These are phyloP conservation scores for Drosophila anomelani DNA, from an alignment of 2,888 invertebrate species.

Conservation along the genomic window DNA sequence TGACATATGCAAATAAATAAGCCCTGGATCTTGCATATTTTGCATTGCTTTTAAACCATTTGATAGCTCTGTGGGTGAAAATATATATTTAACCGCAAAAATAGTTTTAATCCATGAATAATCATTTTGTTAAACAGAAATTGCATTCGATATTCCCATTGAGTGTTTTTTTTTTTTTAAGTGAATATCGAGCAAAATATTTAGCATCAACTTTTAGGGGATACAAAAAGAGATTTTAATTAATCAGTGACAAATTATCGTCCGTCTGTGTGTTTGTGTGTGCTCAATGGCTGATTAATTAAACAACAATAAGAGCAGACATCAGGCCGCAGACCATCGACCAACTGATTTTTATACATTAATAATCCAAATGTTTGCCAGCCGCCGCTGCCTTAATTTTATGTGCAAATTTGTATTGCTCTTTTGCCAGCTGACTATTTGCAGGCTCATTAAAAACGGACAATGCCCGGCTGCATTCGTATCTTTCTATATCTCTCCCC, in stretches of 20 bases:
- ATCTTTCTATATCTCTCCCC: background rate
- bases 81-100: constrained; percentile 15
- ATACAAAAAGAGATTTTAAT: constrained; percentile 59
- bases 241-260: constrained; percentile 63
- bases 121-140: constrained; percentile 29
- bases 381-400: constrained; percentile 41
- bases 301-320: constrained; percentile 60
- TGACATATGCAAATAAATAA: constrained; percentile 28
- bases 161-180: background rate
- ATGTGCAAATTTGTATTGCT: constrained; percentile 34
- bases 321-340: constrained; percentile 16
- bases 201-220: constrained; percentile 27
- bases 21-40: constrained; percentile 9
- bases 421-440: constrained; percentile 45
- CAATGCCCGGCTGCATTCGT: constrained; percentile 33
- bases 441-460: constrained; percentile 59
- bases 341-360: constrained; percentile 63
- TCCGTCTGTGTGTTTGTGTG: constrained; percentile 8
- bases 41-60: background rate
- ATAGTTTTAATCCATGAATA: constrained; percentile 31
- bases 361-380: constrained; percentile 64
- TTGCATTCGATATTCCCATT: constrained; percentile 32
- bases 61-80: constrained; percentile 1
- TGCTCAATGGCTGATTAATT: constrained; percentile 62
- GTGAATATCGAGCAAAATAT: constrained; percentile 11